These are phyloP conservation scores for Nyctereutes procyonoides DNA, from an alignment of 2,113 vertebrate species.

Conservation along the genomic window DNA sequence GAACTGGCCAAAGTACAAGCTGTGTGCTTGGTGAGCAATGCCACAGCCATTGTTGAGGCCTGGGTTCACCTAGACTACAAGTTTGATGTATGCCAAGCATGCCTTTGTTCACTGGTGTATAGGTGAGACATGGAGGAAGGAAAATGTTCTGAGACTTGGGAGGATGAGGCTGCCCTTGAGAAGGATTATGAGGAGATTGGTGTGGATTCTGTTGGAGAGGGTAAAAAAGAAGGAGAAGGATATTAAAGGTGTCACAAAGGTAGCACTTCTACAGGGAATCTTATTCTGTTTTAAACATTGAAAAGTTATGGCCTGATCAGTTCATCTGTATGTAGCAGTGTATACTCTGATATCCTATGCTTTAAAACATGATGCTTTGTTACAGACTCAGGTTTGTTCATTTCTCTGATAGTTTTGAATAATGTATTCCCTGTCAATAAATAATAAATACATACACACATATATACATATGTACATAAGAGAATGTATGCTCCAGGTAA, in stretches of 20 bases:
- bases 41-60: neutral
- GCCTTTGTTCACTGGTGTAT: neutral
- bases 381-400: neutral
- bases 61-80: neutral
- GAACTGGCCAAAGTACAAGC: neutral
- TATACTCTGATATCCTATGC: neutral
- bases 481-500: neutral
- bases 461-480: neutral
- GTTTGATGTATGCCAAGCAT: neutral
- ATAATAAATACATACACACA: neutral
- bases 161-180: neutral
- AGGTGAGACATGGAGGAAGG: neutral
- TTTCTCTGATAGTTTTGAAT: neutral
- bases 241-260: neutral
- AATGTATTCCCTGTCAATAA: neutral
- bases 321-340: neutral
- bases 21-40: neutral
- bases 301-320: neutral
- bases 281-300: neutral
- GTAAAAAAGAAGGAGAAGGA: neutral
- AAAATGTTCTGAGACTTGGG: neutral
- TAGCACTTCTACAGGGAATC: neutral
- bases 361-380: neutral
- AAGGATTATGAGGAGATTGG: neutral
- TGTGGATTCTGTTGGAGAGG: neutral